Conservation (phyloP, 1,140 invertebrate species). For the Drosophila paulistorum region DNA sequence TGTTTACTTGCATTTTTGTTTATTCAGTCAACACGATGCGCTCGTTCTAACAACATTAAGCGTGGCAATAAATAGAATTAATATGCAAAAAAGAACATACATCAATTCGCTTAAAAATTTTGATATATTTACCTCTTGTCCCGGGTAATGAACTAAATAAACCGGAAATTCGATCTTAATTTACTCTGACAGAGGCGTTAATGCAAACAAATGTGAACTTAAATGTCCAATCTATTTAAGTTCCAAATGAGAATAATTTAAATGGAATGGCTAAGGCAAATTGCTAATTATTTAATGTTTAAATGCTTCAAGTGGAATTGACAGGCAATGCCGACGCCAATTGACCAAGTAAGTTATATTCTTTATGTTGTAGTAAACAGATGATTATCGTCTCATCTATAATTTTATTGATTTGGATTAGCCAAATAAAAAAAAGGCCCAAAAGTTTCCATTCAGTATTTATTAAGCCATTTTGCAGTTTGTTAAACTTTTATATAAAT, state of each 20-base stretch:
- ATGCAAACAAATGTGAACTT: constrained; percentile 32
- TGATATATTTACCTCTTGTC: constrained; percentile 18
- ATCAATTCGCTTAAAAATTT: constrained; percentile 47
- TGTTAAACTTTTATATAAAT: background rate
- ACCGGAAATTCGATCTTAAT: constrained; percentile 37
- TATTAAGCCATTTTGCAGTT: background rate
- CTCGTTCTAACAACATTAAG: constrained; percentile 48
- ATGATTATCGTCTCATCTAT: background rate
- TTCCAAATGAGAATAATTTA: constrained; percentile 27
- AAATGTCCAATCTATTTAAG: constrained; percentile 34
- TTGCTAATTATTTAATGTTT: constrained; percentile 2
- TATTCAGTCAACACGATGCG: constrained; percentile 56
- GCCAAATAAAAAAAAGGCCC: background rate
- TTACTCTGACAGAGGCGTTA: constrained; percentile 39
- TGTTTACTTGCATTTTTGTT: constrained; percentile 48
- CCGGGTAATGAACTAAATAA: too few relatives aligned
- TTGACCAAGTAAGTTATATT: background rate
- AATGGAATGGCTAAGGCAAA: constrained; percentile 16
- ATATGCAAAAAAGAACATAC: constrained; percentile 30
- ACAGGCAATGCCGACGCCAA: background rate
- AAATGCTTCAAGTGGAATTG: background rate
- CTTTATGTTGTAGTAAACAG: background rate
- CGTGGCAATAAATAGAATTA: constrained; percentile 21
- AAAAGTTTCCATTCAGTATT: background rate
- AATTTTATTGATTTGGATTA: too few relatives aligned